Conservation (phyloP, 2,888 invertebrate species). For the Atethmia centrago region DNA sequence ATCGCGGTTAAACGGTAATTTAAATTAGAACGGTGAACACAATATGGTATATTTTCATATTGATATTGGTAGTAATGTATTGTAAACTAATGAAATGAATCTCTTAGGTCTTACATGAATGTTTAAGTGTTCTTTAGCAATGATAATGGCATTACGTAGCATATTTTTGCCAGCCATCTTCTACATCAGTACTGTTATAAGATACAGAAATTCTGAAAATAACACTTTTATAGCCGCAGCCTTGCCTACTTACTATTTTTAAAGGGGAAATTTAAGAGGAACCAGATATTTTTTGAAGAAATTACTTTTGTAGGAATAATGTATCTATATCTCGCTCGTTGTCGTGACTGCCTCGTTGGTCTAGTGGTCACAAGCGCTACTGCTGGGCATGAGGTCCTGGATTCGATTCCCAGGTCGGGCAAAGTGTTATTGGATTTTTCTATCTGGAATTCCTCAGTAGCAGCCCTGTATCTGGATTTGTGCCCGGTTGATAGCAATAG, state of each 20-base stretch:
- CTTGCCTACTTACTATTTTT: not conserved
- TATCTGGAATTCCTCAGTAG: too few relatives aligned
- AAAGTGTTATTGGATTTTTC: too few relatives aligned
- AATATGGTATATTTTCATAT: constrained; percentile 27
- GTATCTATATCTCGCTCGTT: too few relatives aligned
- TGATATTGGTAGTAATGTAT: not conserved
- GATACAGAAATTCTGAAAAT: not conserved
- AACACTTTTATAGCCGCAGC: not conserved
- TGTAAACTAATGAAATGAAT: constrained; percentile 22
- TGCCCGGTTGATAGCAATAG: too few relatives aligned
- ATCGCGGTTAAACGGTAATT: constrained; percentile 66
- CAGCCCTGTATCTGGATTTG: too few relatives aligned
- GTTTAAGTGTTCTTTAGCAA: constrained; percentile 1
- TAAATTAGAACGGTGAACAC: constrained; percentile 68
- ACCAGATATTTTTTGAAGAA: not conserved
- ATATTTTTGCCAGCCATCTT: not conserved
- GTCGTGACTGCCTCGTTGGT: too few relatives aligned
- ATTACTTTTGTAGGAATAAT: too few relatives aligned
- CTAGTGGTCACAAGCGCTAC: too few relatives aligned
- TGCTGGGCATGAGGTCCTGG: too few relatives aligned
- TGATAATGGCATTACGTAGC: not conserved
- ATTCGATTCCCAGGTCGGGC: too few relatives aligned
- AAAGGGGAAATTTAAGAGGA: too few relatives aligned
- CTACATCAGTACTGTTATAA: not conserved
- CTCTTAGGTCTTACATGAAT: constrained; percentile 19